A percentile compares a stretch with the other conserved stretches of the same genome.
phyloP scores from a whole-genome alignment of 1,140 invertebrate genomes.

The Oncopeltus fasciatus region DNA sequence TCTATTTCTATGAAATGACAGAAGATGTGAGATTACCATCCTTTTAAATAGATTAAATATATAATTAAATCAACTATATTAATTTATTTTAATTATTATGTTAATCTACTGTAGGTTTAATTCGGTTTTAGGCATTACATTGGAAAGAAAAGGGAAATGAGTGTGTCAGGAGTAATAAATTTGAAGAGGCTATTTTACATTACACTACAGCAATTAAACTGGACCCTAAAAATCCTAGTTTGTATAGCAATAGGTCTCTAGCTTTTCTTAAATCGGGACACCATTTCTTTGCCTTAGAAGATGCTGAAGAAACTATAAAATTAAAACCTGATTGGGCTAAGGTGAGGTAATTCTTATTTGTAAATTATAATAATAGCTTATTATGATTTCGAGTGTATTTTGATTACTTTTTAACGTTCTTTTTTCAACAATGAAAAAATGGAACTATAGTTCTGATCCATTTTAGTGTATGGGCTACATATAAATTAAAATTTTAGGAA shows the following conservation, averaged over 20 bases:
- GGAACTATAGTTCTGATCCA: too few relatives aligned
- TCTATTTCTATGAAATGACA: neutral
- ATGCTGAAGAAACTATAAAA: slow-evolving; percentile 58
- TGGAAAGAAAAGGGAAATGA: slow-evolving; percentile 61
- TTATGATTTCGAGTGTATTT: too few relatives aligned
- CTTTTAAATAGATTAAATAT: neutral
- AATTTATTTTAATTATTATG: neutral
- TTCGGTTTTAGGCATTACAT: slow-evolving; percentile 32
- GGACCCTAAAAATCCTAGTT: slow-evolving; percentile 50
- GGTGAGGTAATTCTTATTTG: slow-evolving; percentile 34
- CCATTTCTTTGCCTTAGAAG: slow-evolving; percentile 58
- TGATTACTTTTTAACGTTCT: too few relatives aligned
- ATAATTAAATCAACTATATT: neutral
- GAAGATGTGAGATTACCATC: neutral
- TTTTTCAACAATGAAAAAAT: too few relatives aligned
- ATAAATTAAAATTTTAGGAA: too few relatives aligned
- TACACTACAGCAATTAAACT: slow-evolving; percentile 66
- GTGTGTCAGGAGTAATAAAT: slow-evolving; percentile 55
- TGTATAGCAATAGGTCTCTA: slow-evolving; percentile 66
- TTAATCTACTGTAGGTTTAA: neutral
- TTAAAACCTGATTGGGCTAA: slow-evolving; percentile 66
- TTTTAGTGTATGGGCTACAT: too few relatives aligned
- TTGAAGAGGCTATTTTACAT: slow-evolving; percentile 59
- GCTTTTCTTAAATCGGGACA: slow-evolving; percentile 64
- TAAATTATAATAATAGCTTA: too few relatives aligned